These are phyloP conservation scores for Heliconius erato DNA, from an alignment of 2,888 invertebrate species.

Conservation along the genomic window DNA sequence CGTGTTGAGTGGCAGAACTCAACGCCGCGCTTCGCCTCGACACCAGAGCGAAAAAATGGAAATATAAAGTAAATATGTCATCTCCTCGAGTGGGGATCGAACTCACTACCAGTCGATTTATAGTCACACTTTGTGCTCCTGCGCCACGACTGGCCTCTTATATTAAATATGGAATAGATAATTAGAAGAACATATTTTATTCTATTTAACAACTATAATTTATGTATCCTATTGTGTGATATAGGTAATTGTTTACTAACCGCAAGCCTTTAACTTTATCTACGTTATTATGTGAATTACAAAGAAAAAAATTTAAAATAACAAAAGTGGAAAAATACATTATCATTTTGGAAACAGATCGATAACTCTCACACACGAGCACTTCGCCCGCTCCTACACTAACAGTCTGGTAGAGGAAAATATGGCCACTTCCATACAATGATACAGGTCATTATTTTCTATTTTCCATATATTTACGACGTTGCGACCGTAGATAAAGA, in stretches of 20 bases:
- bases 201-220: too few relatives aligned
- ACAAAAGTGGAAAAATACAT: conserved; percentile 10
- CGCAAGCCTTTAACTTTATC: neutral
- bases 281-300: neutral
- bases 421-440: conserved; percentile 48
- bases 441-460: conserved; percentile 47
- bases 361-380: conserved; percentile 47
- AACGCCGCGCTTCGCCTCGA: too few relatives aligned
- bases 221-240: neutral
- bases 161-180: too few relatives aligned
- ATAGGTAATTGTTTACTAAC: neutral
- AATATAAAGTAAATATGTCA: too few relatives aligned
- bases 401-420: conserved; percentile 46
- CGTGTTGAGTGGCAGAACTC: too few relatives aligned
- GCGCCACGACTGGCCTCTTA: too few relatives aligned
- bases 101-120: too few relatives aligned
- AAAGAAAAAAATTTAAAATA: conserved; percentile 1
- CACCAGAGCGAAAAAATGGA: too few relatives aligned
- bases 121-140: too few relatives aligned
- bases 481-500: conserved; percentile 35
- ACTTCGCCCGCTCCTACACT: conserved; percentile 43
- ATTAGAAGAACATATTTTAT: too few relatives aligned
- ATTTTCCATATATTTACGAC: conserved; percentile 47
- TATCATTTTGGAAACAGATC: conserved; percentile 46
- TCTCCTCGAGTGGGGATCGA: too few relatives aligned